Base-by-base conservation (phyloP, 2,888 invertebrate genomes). In the Agonopterix alstromeriana region DNA sequence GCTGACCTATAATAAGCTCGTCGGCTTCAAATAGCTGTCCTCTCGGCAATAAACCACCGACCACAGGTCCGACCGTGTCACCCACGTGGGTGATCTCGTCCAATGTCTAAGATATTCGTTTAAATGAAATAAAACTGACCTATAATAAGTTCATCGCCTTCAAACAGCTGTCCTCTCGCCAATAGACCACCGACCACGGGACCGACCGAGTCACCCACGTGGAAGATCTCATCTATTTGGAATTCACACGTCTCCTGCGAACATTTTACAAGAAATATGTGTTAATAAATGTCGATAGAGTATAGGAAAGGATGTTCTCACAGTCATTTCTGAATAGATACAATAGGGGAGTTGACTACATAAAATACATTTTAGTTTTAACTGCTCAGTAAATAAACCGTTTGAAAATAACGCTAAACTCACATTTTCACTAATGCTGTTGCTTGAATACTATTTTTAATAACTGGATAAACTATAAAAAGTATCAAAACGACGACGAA, bases 151-250 rank as follows among this genome's bases (percentile, higher is more conserved):
- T 91, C 88, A 64, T 94, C 93, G n/a, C 96, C 96, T 74, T 98
- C 97, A 27, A 92, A 92, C 38, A 99, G 91, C 14, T 94, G 92
- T 0, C 99, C 99, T 67, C 94, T 94, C 0, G 93, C 93, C 43
- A 98, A 77, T 8, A 97, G 82, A 0, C 97, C 97, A 1, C 97
- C 97, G 0, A 97, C 92, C 27, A 97, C 95, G 8, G 95, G 94
- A 0, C 95, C 95, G 0, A 93, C 90, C 0, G 94, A 91, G 58
- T 95, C 95, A 0, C 94, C 94, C 10, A 96, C 95, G 68, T 94
- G 92, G 77, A 97, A 97, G 9, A 95, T 96, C 84, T 98, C 98
- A 73, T 99, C 98, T 42, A 99, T 95, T 90, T 98, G 96, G 77
- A 98, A 98, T 70, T 95, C 94, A 56, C 94, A 92, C 0, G 92